These are phyloP conservation scores for Mayetiola destructor DNA, from an alignment of 2,888 invertebrate genomes.

Conservation along the genomic window DNA sequence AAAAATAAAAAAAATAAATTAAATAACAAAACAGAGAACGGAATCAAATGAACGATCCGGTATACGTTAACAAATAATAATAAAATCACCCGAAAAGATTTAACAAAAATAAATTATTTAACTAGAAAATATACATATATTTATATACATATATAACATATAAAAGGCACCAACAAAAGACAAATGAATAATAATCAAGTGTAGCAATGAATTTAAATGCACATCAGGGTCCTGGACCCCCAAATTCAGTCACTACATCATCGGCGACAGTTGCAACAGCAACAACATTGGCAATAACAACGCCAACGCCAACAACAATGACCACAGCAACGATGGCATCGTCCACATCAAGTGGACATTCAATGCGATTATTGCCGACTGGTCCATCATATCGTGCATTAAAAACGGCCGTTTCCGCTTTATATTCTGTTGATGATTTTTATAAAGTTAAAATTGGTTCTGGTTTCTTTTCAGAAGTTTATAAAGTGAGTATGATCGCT, in stretches of 20 bases:
- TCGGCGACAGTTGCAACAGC: no score
- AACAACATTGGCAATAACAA: no score
- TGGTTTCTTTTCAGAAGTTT: slow-evolving; percentile 95
- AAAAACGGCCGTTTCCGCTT: slow-evolving; percentile 77
- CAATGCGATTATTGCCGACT: slow-evolving; percentile 46
- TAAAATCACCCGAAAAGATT: no score
- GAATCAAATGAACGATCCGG: no score
- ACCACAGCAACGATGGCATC: slow-evolving; percentile 27
- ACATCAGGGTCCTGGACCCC: slow-evolving; percentile 35
- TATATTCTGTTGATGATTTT: slow-evolving; percentile 89
- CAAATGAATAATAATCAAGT: not conserved
- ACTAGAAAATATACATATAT: no score
- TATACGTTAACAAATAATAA: no score
- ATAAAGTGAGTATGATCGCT: slow-evolving; percentile 72
- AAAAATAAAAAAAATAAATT: no score
- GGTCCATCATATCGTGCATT: slow-evolving; percentile 79
- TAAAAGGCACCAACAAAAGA: not conserved
- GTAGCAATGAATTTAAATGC: slow-evolving; percentile 32
- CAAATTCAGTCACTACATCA: slow-evolving; percentile 17
- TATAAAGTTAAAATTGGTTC: slow-evolving; percentile 81
- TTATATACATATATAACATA: no score
- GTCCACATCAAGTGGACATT: slow-evolving; percentile 24
- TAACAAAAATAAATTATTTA: no score
- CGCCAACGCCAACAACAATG: no score
- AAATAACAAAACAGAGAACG: no score